Base-by-base conservation (phyloP, 2,888 invertebrate genomes). In the Calliphora vomitoria region DNA sequence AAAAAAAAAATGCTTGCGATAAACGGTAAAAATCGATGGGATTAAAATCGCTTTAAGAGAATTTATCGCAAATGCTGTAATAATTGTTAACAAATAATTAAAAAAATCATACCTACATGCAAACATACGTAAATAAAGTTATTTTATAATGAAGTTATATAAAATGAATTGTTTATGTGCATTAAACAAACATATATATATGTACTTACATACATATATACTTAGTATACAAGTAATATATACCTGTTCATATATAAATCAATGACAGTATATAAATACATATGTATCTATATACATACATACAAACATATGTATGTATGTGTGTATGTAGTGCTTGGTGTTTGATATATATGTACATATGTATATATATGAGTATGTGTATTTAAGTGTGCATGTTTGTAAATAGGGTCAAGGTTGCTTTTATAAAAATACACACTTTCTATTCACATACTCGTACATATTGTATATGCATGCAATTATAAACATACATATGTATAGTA, bases 321-420 rank as follows among this genome's bases (percentile, higher is more conserved):
- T 50, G 81, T 41, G 10, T 44, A 44, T 44, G 44, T 62, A 44
- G 44, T 44, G 44, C 10, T 44, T 10, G 11, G 44, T 44, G 44
- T 4, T 31, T 35, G 3, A 4, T 35, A 66, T 11, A 18, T 71
- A 44, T 13, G 20, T 88, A 62, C 64, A 13, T 25, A 35, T 35
- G 6, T 35, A 35, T 68, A 69, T 15, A 6, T 50, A 69, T 53
- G 3, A 11, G 13, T 18, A 41, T 71, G 31, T 13, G 4, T 25
- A 62, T 60, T n/a, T 62, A 71, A 13, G 47, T 64, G 13, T 31
- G 31, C 68, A 35, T 58, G 55, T 71, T 31, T 60, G 10, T 35
- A 85, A 86, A 75, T 69, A 72, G 80, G 86, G 86, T 83, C 86
- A 87, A 87, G 86, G 86, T 87, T 87, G 60, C 38, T 64, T 71